These are phyloP conservation scores for Caradrina clavipalpis DNA, from an alignment of 2,888 invertebrate species.

Conservation along the genomic window DNA sequence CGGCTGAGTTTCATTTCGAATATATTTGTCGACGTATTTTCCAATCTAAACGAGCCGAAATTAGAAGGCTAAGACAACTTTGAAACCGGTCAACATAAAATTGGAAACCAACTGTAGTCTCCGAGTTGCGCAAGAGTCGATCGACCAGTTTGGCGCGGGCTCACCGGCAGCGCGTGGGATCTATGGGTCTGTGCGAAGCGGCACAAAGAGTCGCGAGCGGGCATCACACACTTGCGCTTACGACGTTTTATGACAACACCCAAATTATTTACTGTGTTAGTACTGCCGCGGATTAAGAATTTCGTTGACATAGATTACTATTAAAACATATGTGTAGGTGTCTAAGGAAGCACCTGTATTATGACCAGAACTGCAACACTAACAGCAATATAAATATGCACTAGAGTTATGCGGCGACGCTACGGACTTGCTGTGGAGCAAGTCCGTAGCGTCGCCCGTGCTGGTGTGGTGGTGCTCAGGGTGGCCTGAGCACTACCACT, in stretches of 20 bases:
- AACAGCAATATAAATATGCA: conserved; percentile 55
- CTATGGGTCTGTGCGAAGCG: conserved; percentile 71
- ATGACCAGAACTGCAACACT: conserved; percentile 72
- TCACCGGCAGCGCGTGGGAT: conserved; percentile 83
- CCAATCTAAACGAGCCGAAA: conserved; percentile 90
- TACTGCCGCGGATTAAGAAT: conserved; percentile 85
- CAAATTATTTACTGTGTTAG: conserved; percentile 82
- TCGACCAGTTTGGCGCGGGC: conserved; percentile 86
- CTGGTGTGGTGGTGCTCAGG: too few relatives aligned
- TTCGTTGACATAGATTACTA: conserved; percentile 85
- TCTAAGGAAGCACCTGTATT: conserved; percentile 70
- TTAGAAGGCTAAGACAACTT: conserved; percentile 90
- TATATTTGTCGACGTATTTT: conserved; percentile 84
- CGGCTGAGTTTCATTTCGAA: conserved; percentile 70
- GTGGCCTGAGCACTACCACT: conserved; percentile 8
- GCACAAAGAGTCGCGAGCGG: conserved; percentile 54
- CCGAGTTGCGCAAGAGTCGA: conserved; percentile 88
- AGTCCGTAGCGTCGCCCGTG: too few relatives aligned
- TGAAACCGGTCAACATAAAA: conserved; percentile 91
- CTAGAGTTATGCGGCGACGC: conserved; percentile 14
- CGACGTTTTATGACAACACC: conserved; percentile 70
- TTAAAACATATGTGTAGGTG: conserved; percentile 60
- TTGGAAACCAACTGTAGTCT: conserved; percentile 90
- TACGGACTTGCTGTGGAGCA: neutral
- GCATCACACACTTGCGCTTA: conserved; percentile 64